Evolutionary conservation across 2,113 vertebrate genomes (phyloP).

Genomic region (Petrocephalus zakoni): DNA sequence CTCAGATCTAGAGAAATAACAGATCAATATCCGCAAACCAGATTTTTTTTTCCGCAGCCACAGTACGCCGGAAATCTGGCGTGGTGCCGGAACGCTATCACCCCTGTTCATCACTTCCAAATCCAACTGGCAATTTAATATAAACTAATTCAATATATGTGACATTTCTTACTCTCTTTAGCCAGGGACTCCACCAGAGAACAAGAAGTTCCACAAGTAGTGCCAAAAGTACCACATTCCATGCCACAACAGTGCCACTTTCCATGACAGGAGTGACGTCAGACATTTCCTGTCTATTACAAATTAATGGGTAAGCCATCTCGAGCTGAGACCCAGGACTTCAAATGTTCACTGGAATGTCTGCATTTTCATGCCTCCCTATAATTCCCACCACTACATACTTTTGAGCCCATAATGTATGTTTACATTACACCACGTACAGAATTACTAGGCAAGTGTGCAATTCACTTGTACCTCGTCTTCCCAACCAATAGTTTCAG

Average conservation of each 20-base stretch:
- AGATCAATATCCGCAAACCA: no score
- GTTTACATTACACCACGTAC: background rate
- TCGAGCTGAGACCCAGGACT: background rate
- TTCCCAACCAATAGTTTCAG: background rate
- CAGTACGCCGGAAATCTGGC: no score
- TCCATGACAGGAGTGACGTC: background rate
- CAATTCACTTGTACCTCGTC: background rate
- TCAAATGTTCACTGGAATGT: background rate
- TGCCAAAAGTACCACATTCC: background rate
- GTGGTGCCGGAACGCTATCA: no score
- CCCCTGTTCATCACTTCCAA: background rate
- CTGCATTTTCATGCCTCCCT: background rate
- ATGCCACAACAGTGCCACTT: background rate
- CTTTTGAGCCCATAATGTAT: background rate
- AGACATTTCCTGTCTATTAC: background rate
- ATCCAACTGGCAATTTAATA: background rate
- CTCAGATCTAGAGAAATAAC: no score
- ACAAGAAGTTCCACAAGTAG: background rate
- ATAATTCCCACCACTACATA: background rate
- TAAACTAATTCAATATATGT: background rate
- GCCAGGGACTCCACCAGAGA: background rate
- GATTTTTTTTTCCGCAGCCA: no score
- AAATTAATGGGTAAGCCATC: background rate
- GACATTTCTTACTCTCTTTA: background rate
- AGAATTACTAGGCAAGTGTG: background rate